Base-by-base conservation (phyloP, 2,888 invertebrate species). In the Polymixis flavicincta region DNA sequence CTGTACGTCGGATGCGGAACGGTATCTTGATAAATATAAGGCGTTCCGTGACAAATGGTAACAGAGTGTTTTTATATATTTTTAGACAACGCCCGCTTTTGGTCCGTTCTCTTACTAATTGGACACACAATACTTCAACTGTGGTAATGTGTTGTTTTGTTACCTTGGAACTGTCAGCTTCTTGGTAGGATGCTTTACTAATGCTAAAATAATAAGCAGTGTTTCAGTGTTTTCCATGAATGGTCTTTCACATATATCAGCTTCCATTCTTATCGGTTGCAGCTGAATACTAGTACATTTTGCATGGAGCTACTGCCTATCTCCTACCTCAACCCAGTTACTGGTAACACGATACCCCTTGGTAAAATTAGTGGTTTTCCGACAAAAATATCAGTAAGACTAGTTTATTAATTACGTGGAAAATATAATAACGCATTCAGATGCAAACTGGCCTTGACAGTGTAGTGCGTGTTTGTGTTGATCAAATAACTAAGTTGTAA, bases 51-150 rank as follows among this genome's bases (percentile, higher is more conserved):
- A 96, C 96, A 96, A 96, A 96, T 96, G 95, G 95, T 93, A 93
- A 94, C 94, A 92, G 95, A 94, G 94, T 95, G 95, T 95, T 95
- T 96, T 95, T 95, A 94, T 91, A 92, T 96, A 96, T 96, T 95
- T 96, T 95, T 96, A 95, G 95, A 93, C 90, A 81, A 89, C 90
- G 83, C 85, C 85, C 81, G 91, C 90, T 92, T 82, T 77, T 90
- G 91, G 90, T 89, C 91, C 61, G 71, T 89, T 85, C 77, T 84
- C 85, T 84, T 90, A 94, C 96, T 96, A 96, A 96, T 96, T 96
- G 95, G 96, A 94, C 93, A 92, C 92, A 95, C 94, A 94, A 94
- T 95, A 93, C 93, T 94, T 93, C 92, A 89, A 86, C 88, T 83
- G 82, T 85, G 80, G 84, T 74, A 57, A 65, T 61, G 50, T 81